Conservation (phyloP, 2,113 vertebrate genomes). For the Scalopus aquaticus region DNA sequence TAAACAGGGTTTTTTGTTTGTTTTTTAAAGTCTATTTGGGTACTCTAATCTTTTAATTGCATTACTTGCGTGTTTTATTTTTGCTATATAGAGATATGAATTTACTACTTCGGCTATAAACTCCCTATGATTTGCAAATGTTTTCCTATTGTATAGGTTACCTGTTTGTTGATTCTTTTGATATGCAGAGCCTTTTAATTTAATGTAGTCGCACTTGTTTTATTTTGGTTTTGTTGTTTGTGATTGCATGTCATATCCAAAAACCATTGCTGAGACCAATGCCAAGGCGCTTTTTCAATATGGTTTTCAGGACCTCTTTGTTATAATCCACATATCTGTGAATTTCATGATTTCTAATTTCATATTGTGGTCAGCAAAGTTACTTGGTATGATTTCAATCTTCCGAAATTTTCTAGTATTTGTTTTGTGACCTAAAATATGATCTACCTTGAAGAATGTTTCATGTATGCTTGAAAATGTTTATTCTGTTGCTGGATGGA, state of each 20-base stretch:
- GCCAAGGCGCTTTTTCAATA: not conserved
- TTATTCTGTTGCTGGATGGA: not conserved
- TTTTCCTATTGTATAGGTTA: not conserved
- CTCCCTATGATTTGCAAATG: not conserved
- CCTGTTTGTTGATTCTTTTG: not conserved
- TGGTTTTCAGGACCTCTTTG: not conserved
- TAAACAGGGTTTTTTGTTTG: too few relatives aligned
- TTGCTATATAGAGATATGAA: not conserved
- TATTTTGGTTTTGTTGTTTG: not conserved
- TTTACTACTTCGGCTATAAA: too few relatives aligned
- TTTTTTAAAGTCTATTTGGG: not conserved
- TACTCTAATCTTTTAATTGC: not conserved
- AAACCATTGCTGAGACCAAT: not conserved
- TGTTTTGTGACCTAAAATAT: not conserved
- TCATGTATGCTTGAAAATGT: not conserved
- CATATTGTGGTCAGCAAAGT: not conserved
- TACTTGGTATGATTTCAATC: not conserved
- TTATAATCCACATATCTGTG: not conserved
- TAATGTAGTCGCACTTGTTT: not conserved
- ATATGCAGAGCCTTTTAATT: not conserved
- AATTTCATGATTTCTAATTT: not conserved
- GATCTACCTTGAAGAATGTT: not conserved
- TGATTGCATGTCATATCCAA: not conserved
- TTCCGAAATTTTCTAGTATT: not conserved
- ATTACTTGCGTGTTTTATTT: not conserved